Evolutionary conservation across 2,797 vertebrate species (phyloP).

Genomic region (Borostomias antarcticus): DNA sequence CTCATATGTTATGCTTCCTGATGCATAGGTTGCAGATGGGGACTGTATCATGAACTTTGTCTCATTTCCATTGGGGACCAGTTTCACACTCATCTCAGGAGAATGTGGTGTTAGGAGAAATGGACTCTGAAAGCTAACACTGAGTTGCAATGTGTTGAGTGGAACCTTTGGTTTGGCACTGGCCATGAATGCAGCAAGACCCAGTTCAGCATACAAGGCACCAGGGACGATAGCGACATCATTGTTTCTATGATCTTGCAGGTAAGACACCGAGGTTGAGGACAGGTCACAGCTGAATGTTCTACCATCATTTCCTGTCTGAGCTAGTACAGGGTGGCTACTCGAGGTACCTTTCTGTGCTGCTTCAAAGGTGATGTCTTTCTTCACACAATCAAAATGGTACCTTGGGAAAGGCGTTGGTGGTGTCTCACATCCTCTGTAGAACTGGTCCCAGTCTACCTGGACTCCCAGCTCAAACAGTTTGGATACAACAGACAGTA

Average conservation of each 20-base stretch:
- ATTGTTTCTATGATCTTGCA: slow-evolving; percentile 85
- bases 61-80: slow-evolving; percentile 57
- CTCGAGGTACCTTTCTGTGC: slow-evolving; percentile 70
- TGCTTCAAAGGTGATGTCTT: slow-evolving; percentile 60
- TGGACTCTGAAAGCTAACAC: slow-evolving; percentile 75
- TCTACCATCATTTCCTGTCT: slow-evolving; percentile 44
- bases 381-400: slow-evolving; percentile 80
- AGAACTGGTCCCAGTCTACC: slow-evolving; percentile 76
- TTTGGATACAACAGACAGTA: slow-evolving; percentile 67
- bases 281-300: slow-evolving; percentile 74
- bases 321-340: slow-evolving; percentile 67
- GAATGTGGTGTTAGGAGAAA: slow-evolving; percentile 71
- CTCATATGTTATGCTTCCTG: slow-evolving; percentile 67
- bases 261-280: slow-evolving; percentile 55
- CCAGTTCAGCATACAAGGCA: slow-evolving; percentile 82
- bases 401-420: slow-evolving; percentile 78
- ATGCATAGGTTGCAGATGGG: slow-evolving; percentile 70
- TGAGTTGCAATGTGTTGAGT: slow-evolving; percentile 71
- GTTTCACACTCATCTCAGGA: slow-evolving; percentile 70
- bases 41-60: slow-evolving; percentile 79
- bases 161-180: slow-evolving; percentile 71
- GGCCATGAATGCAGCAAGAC: slow-evolving; percentile 75
- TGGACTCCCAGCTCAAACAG: slow-evolving; percentile 75
- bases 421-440: slow-evolving; percentile 69
- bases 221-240: slow-evolving; percentile 81